A percentile compares a stretch with the other conserved stretches of the same genome.
Evolutionary conservation across 2,113 vertebrate genomes (phyloP).

Genomic region (Cheirogaleus medius): DNA sequence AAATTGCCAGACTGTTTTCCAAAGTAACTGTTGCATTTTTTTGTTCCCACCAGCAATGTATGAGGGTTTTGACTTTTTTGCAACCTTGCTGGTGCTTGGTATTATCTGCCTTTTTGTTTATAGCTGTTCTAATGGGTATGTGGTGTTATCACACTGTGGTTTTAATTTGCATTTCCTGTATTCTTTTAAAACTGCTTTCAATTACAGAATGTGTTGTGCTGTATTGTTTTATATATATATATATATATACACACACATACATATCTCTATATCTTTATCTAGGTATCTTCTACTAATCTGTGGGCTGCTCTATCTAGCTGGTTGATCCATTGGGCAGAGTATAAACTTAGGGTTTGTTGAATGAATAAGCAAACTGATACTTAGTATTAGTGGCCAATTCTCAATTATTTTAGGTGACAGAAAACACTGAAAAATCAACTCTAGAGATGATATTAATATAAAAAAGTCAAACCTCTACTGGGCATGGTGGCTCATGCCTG

Average conservation of each 20-base stretch:
- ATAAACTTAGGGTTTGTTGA: background rate
- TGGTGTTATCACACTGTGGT: background rate
- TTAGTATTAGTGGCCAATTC: background rate
- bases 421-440: background rate
- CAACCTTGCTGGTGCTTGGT: background rate
- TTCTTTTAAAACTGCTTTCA: constrained; percentile 2
- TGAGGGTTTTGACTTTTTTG: background rate
- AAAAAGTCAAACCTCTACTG: background rate
- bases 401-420: background rate
- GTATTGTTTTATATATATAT: background rate
- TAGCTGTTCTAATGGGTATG: background rate
- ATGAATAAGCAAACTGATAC: background rate
- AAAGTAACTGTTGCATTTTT: background rate
- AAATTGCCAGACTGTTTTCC: background rate
- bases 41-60: background rate
- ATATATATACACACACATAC: no score
- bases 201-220: background rate
- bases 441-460: background rate
- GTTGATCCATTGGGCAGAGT: background rate
- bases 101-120: background rate
- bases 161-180: constrained; percentile 31
- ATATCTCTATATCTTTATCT: background rate
- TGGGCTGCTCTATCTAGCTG: background rate
- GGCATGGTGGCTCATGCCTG: no score
- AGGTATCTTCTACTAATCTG: background rate